phyloP scores from a whole-genome alignment of 2,797 vertebrate genomes.

The Hydrolagus colliei region DNA sequence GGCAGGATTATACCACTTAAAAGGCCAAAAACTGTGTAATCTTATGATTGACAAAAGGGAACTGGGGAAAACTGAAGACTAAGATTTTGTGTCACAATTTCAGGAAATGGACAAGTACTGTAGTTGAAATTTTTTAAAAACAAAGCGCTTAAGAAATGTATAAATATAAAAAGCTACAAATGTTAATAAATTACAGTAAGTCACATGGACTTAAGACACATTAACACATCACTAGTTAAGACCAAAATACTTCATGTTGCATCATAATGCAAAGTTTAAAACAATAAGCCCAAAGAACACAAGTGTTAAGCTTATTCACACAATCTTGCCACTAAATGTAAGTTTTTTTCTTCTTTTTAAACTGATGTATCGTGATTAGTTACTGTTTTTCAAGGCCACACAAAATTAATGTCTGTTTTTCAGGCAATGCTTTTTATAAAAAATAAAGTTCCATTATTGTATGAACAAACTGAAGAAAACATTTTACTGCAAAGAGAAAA shows the following conservation, averaged over 20 bases:
- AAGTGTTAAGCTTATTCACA: conserved; percentile 50
- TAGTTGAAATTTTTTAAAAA: conserved; percentile 85
- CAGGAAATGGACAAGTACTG: conserved; percentile 55
- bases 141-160: conserved; percentile 96
- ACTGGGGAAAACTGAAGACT: not conserved
- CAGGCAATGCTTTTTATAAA: conserved; percentile 74
- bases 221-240: conserved; percentile 99
- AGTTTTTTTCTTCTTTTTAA: conserved; percentile 47
- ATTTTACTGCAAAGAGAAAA: conserved; percentile 27
- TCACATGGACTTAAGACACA: conserved; percentile 77
- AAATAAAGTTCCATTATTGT: conserved; percentile 42
- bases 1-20: conserved; percentile 60
- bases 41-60: conserved; percentile 14
- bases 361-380: conserved; percentile 56
- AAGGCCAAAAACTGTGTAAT: conserved; percentile 49
- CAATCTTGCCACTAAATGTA: conserved; percentile 53
- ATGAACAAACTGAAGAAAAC: conserved; percentile 17
- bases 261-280: conserved; percentile 77
- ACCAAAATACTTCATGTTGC: conserved; percentile 87
- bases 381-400: conserved; percentile 78
- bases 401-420: conserved; percentile 66
- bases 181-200: conserved; percentile 99
- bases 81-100: conserved; percentile 26
- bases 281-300: conserved; percentile 78
- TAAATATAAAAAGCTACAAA: conserved; percentile 99